Percentiles rank a stretch among this genome's conserved stretches.
These are phyloP conservation scores for Progne subis DNA, from an alignment of 2,113 vertebrate species.

Conservation along the genomic window DNA sequence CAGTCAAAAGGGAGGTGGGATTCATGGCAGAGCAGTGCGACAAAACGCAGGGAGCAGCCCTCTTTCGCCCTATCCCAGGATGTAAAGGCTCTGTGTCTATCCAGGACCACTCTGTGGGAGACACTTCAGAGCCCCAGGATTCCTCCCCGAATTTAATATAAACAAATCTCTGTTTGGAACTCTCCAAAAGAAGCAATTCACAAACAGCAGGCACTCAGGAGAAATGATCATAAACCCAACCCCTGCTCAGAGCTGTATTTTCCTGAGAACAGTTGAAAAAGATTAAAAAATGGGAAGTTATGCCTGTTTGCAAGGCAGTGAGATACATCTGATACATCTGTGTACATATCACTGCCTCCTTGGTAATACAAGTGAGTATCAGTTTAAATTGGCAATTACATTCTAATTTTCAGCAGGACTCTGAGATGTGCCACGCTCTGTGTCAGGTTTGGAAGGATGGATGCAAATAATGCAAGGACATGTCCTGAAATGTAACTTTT, in stretches of 20 bases:
- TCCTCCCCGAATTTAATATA: not conserved
- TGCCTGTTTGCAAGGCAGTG: not conserved
- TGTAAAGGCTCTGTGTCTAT: not conserved
- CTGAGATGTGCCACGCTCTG: accelerated
- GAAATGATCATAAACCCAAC: not conserved
- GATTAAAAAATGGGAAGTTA: not conserved
- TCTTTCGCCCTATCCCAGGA: accelerated
- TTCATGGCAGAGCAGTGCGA: accelerated
- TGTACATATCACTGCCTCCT: not conserved
- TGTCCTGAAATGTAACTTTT: not conserved
- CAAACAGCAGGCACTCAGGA: not conserved
- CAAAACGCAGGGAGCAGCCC: not conserved
- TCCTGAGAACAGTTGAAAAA: not conserved
- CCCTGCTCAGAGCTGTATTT: not conserved
- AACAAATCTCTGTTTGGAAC: not conserved
- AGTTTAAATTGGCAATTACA: not conserved
- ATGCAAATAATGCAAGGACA: not conserved
- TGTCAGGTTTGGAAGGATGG: not conserved
- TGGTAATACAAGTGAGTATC: not conserved
- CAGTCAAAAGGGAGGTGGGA: not conserved
- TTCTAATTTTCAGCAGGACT: not conserved
- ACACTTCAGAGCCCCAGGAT: not conserved
- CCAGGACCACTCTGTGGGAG: not conserved
- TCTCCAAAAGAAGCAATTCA: not conserved
- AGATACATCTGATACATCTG: not conserved